Conservation (phyloP, 2,797 vertebrate species). For the Varecia variegata region DNA sequence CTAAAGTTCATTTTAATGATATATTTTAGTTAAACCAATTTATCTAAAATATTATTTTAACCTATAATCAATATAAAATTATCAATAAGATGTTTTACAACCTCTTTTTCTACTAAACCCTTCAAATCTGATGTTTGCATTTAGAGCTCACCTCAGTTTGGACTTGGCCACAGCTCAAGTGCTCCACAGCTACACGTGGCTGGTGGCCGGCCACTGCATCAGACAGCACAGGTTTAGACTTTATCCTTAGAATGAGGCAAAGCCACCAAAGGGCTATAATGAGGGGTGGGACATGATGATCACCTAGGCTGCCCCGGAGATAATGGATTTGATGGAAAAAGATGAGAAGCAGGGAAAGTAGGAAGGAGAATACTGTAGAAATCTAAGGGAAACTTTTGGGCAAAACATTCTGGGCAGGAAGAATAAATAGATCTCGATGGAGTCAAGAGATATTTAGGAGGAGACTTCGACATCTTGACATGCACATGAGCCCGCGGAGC, state of each 20-base stretch:
- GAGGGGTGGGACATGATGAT: not conserved
- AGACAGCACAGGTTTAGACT: not conserved
- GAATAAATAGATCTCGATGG: not conserved
- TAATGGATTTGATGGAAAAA: not conserved
- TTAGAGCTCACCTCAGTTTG: not conserved
- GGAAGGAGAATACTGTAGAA: not conserved
- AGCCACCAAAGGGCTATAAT: not conserved
- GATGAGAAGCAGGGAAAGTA: not conserved
- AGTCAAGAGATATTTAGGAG: not conserved
- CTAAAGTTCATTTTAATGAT: not conserved
- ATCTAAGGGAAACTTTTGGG: not conserved
- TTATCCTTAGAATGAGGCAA: not conserved
- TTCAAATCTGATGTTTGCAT: not conserved
- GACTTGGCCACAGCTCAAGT: not conserved
- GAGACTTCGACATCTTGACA: not conserved
- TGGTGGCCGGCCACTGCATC: too few species aligned
- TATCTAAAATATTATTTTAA: slow-evolving; percentile 20
- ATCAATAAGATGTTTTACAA: not conserved
- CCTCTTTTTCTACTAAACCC: not conserved
- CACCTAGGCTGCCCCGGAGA: not conserved
- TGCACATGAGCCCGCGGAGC: not conserved
- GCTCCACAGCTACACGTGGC: not conserved
- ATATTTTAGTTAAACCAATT: not conserved
- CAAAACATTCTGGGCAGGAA: too few species aligned
- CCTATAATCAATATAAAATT: not conserved